Conservation (phyloP, 2,888 invertebrate species). For the Pilophorus perplexus region DNA sequence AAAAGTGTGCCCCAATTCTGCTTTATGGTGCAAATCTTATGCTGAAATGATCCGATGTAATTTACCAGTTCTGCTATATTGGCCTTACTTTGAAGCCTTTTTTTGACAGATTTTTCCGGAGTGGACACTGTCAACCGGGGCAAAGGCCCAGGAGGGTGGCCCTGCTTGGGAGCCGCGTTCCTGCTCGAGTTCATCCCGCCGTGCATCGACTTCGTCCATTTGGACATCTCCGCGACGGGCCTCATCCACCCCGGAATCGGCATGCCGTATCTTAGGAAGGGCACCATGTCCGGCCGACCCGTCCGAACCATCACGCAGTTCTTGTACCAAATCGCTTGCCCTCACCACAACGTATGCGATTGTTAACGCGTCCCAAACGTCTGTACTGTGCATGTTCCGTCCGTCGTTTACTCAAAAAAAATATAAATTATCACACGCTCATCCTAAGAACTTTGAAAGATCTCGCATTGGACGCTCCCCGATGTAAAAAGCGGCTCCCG, state of each 20-base stretch:
- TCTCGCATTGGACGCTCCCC: too few relatives aligned
- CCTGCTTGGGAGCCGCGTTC: conserved; percentile 45
- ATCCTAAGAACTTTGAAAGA: too few relatives aligned
- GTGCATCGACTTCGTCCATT: conserved; percentile 44
- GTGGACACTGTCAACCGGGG: conserved; percentile 44
- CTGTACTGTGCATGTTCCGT: conserved; percentile 6
- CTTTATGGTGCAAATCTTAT: too few relatives aligned
- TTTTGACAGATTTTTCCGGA: conserved; percentile 38
- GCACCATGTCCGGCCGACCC: conserved; percentile 50
- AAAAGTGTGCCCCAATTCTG: too few relatives aligned
- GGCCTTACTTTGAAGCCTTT: too few relatives aligned
- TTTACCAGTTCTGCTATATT: too few relatives aligned
- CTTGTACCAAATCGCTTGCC: conserved; percentile 46
- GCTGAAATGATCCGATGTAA: too few relatives aligned
- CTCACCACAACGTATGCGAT: conserved; percentile 28
- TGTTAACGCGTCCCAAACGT: conserved; percentile 21
- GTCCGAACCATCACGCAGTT: conserved; percentile 44
- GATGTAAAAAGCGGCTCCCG: too few relatives aligned
- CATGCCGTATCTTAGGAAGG: conserved; percentile 42
- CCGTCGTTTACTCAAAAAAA: too few relatives aligned
- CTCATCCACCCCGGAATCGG: conserved; percentile 51
- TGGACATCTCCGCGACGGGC: conserved; percentile 45
- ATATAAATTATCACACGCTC: too few relatives aligned
- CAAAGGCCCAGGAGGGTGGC: conserved; percentile 43
- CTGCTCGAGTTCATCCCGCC: conserved; percentile 43